Percentiles rank a stretch among this genome's conserved stretches.
Evolutionary conservation across 2,113 vertebrate species (phyloP).

Genomic region (Chitala chitala): DNA sequence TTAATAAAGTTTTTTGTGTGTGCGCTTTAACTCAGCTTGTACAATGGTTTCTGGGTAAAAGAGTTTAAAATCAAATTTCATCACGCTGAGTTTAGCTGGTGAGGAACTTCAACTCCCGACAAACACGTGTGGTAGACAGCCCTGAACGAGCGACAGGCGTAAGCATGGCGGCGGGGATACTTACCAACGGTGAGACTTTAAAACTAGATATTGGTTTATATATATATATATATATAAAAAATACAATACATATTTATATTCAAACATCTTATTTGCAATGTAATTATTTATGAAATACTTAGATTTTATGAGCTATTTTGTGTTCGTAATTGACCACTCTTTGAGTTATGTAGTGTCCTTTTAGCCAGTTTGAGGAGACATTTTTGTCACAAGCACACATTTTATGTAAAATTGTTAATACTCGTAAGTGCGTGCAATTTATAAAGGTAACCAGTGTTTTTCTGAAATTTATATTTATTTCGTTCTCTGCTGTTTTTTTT

Average conservation of each 20-base stretch:
- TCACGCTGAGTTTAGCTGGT: background rate
- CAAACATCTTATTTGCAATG: background rate
- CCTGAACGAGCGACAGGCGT: conserved; percentile 2
- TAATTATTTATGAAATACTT: background rate
- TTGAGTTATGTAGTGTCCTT: background rate
- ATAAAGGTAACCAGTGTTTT: background rate
- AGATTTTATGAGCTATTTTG: background rate
- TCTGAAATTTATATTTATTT: background rate
- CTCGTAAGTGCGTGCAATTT: background rate
- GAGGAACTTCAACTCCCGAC: conserved; percentile 36
- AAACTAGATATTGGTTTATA: background rate
- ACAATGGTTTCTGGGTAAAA: conserved; percentile 24
- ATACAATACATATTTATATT: too few species aligned
- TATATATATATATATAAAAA: background rate
- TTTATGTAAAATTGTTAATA: background rate
- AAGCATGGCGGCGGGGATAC: conserved; percentile 55
- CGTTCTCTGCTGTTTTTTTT: background rate
- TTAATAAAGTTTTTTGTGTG: conserved; percentile 40
- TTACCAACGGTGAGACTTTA: conserved; percentile 53
- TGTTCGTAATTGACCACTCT: background rate
- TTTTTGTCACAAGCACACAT: background rate
- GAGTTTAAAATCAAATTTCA: conserved; percentile 2
- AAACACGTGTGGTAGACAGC: conserved; percentile 42
- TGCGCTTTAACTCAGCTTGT: background rate
- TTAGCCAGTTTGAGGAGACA: background rate